phyloP scores from a whole-genome alignment of 2,888 invertebrate species.

The Smittia sp. region DNA sequence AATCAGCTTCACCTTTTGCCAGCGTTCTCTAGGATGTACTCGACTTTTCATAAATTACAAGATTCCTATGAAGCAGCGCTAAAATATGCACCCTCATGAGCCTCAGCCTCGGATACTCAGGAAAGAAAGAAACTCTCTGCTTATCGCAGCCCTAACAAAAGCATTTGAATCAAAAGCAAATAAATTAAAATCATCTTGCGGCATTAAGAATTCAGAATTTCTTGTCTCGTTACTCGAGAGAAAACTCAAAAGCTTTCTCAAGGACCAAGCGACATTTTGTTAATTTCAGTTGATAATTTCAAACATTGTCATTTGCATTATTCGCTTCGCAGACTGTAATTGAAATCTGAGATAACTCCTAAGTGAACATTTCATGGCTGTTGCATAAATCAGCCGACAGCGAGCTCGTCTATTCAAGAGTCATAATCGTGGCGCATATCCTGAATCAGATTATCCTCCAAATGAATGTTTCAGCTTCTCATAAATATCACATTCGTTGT shows the following conservation, averaged over 20 bases:
- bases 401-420: too few species aligned
- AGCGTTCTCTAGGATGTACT: neutral
- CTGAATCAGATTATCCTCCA: neutral
- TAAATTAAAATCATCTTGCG: conserved; percentile 14
- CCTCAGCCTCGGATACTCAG: neutral
- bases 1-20: conserved; percentile 19
- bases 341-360: neutral
- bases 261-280: neutral
- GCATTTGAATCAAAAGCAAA: conserved; percentile 17
- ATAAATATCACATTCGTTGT: neutral
- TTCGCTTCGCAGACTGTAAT: neutral
- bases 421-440: too few species aligned
- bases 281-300: neutral
- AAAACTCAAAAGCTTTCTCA: neutral
- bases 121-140: neutral
- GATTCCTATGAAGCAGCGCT: neutral
- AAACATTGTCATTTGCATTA: neutral
- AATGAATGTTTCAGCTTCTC: neutral
- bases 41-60: neutral
- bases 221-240: neutral
- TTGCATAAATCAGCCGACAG: too few species aligned
- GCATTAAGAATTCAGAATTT: neutral
- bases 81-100: conserved; percentile 27
- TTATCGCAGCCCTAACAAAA: conserved; percentile 1
- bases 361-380: too few species aligned